Base-by-base conservation (phyloP, 2,113 vertebrate species). In the Nycticryphes semicollaris region DNA sequence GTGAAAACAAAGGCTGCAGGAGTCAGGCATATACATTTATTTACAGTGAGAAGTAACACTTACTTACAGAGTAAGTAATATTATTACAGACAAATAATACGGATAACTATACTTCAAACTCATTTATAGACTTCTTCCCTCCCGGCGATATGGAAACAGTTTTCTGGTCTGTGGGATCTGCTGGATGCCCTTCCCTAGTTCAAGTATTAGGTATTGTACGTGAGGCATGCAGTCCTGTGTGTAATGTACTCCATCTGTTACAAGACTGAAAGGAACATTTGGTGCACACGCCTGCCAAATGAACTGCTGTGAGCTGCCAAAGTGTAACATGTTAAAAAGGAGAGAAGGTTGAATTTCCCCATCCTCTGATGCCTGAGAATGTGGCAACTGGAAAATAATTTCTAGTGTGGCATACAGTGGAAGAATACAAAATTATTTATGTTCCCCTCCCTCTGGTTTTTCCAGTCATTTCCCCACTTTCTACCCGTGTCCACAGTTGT, bases 191-290 rank as follows among this genome's bases (percentile, higher is more conserved):
- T 92, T 94, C 41, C 68, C 63, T 93, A 67, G 53, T 87, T 87
- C 63, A 93, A 60, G 37, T 86, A 90, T 76, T 87, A 84, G 92
- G 56, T 94, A 94, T 84, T 96, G 92, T 97, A 96, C 16, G 31
- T 95, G 93, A 86, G 89, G 87, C 83, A 70, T 91, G 79, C 84
- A 96, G 91, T 94, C 54, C 95, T 97, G 62, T 94, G 63, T 93
- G 76, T 93, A 94, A 86, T 93, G 43, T 57, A 78, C 89, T 94
- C 97, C 96, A 96, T 97, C 96, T 98, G 96, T 92, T 89, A 89
- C 79, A 76, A 96, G 94, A 91, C 92, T 95, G 94, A 94, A 90
- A 76, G 75, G 87, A 97, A 89, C 94, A 97, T 95, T 97, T 97
- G 94, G 89, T 96, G 45, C 82, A 77, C 10, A 56, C 4, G 54